Percentiles rank a stretch among this genome's conserved stretches.
These are phyloP conservation scores for Stigmatopora argus DNA, from an alignment of 2,113 vertebrate genomes.

Conservation along the genomic window DNA sequence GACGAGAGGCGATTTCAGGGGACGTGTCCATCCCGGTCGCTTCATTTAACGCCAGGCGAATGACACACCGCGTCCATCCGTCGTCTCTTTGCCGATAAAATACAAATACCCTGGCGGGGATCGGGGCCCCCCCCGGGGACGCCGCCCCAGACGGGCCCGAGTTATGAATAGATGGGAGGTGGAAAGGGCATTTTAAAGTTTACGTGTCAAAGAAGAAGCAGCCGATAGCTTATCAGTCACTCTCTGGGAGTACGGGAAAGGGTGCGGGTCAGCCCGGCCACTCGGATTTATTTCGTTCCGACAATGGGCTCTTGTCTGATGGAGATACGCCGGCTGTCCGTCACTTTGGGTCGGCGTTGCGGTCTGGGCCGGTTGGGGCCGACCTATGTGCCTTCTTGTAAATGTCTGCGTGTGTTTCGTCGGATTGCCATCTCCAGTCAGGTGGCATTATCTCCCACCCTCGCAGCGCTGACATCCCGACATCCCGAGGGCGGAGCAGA, in stretches of 20 bases:
- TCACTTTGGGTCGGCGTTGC: conserved; percentile 57
- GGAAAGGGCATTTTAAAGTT: conserved; percentile 37
- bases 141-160: background rate
- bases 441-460: conserved; percentile 46
- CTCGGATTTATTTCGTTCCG: conserved; percentile 40
- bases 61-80: conserved; percentile 46
- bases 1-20: conserved; percentile 43
- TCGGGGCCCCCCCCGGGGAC: conserved; percentile 5
- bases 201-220: conserved; percentile 37
- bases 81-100: background rate
- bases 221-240: conserved; percentile 47
- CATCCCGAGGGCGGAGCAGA: conserved; percentile 58
- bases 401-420: conserved; percentile 31
- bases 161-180: conserved; percentile 43
- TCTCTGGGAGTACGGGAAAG: conserved; percentile 43
- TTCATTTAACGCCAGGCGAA: conserved; percentile 59
- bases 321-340: conserved; percentile 55
- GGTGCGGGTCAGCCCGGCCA: conserved; percentile 32
- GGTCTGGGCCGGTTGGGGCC: conserved; percentile 14
- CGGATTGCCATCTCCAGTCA: conserved; percentile 63
- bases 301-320: conserved; percentile 59
- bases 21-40: conserved; percentile 47
- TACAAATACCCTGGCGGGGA: no score
- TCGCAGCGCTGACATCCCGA: conserved; percentile 45
- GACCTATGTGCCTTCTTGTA: conserved; percentile 12